Percentiles rank a stretch among this genome's conserved stretches.
Conservation (phyloP, 2,797 vertebrate species). For the Megalops cyprinoides region DNA sequence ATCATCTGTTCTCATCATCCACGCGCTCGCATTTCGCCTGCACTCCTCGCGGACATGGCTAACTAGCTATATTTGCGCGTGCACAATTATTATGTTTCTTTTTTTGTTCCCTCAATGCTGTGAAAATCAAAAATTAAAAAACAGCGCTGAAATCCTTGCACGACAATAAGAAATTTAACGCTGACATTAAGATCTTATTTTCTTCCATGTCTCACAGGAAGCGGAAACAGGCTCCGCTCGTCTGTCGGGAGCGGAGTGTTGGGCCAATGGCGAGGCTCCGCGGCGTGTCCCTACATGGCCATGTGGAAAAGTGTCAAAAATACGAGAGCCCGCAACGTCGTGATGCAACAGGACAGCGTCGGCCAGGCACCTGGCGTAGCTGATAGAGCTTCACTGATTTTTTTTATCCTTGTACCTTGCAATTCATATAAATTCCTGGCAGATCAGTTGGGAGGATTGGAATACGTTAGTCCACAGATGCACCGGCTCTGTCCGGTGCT, state of each 20-base stretch:
- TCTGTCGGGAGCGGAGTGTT: constrained; percentile 16
- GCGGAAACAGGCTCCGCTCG: constrained; percentile 39
- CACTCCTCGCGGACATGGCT: constrained; percentile 7
- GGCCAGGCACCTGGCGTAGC: no score
- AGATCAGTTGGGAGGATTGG: no score
- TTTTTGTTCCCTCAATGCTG: background rate
- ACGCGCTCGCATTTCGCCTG: background rate
- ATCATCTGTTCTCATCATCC: constrained; percentile 1
- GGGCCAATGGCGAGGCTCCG: constrained; percentile 29
- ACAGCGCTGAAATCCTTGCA: constrained; percentile 17
- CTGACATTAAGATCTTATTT: constrained; percentile 25
- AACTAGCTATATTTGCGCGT: background rate
- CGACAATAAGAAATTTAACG: constrained; percentile 20
- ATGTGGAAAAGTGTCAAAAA: constrained; percentile 14
- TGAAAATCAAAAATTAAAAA: constrained; percentile 29
- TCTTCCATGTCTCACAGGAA: constrained; percentile 54
- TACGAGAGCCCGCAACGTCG: background rate
- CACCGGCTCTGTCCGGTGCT: no score
- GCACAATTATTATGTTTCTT: background rate
- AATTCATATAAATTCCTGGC: no score
- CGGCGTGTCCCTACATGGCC: constrained; percentile 29
- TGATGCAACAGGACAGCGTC: background rate
- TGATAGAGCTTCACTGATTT: no score
- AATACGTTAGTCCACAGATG: no score
- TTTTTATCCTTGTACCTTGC: no score